Conservation (phyloP, 1,140 invertebrate genomes). For the Semibalanus balanoides region DNA sequence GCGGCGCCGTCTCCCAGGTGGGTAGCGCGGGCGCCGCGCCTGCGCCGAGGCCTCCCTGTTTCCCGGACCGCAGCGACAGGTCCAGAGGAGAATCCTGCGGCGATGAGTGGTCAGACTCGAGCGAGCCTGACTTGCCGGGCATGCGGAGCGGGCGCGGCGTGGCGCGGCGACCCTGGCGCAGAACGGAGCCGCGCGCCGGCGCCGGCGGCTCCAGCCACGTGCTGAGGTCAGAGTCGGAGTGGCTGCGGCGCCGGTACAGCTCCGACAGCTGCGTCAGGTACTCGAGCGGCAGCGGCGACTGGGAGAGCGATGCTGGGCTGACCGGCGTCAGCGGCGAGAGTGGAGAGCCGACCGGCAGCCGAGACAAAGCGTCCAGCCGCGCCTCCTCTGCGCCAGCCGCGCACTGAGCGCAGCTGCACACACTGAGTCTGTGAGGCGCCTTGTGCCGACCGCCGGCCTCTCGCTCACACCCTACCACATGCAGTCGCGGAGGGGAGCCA, state of each 20-base stretch:
- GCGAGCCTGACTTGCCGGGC: conserved; percentile 32
- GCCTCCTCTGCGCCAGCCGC: conserved; percentile 19
- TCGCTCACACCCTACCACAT: conserved; percentile 23
- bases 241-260: conserved; percentile 36
- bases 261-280: neutral
- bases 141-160: conserved; percentile 28
- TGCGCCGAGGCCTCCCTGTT: conserved; percentile 5
- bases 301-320: conserved; percentile 26
- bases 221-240: conserved; percentile 57
- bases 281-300: neutral
- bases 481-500: conserved; percentile 19
- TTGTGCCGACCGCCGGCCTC: conserved; percentile 6
- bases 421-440: neutral
- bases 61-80: conserved; percentile 43
- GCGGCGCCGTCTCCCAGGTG: conserved; percentile 14
- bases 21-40: neutral
- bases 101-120: conserved; percentile 32
- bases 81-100: conserved; percentile 73
- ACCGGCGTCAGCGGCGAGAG: conserved; percentile 56
- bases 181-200: conserved; percentile 15
- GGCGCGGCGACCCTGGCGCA: conserved; percentile 23
- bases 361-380: conserved; percentile 24
- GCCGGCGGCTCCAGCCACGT: conserved; percentile 5
- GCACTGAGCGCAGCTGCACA: conserved; percentile 22
- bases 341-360: conserved; percentile 30